Percentiles rank a stretch among this genome's conserved stretches.
These are phyloP conservation scores for Stichodactyla mertensii DNA, from an alignment of 64 coral and sea anemone genomes.

Conservation along the genomic window DNA sequence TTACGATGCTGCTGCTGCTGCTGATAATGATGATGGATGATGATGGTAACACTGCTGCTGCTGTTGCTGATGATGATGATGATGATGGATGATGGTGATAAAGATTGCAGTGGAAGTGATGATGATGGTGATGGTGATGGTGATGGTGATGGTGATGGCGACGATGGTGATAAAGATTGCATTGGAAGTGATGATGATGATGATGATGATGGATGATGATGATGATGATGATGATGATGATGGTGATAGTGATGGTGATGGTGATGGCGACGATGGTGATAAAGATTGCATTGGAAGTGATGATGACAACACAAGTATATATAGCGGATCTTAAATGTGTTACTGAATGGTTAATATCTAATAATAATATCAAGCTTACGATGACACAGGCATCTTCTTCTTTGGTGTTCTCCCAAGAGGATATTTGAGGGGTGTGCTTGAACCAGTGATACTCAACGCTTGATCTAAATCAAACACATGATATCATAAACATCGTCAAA, in stretches of 20 bases:
- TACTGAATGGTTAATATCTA: too few relatives aligned
- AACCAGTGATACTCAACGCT: slow-evolving; percentile 71
- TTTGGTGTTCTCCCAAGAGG: slow-evolving; percentile 51
- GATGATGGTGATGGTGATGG: not conserved
- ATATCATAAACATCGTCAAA: not conserved
- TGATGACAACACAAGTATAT: not conserved
- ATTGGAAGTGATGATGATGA: too few relatives aligned
- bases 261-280: not conserved
- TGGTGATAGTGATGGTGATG: not conserved
- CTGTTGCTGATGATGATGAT: too few relatives aligned
- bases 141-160: not conserved
- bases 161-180: not conserved
- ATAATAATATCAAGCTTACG: slow-evolving; percentile 45
- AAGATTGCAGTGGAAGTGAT: not conserved
- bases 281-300: not conserved
- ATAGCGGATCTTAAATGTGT: too few relatives aligned
- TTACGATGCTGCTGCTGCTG: not conserved
- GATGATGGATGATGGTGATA: not conserved
- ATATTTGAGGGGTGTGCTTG: slow-evolving; percentile 53
- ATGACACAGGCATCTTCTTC: slow-evolving; percentile 62
- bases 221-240: not conserved
- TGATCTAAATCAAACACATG: not conserved
- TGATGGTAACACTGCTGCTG: too few relatives aligned
- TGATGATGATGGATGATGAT: not conserved
- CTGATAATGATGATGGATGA: not conserved